Percentiles rank a stretch among this genome's conserved stretches.
These are phyloP conservation scores for Neoascia interrupta DNA, from an alignment of 2,888 invertebrate genomes.

Conservation along the genomic window DNA sequence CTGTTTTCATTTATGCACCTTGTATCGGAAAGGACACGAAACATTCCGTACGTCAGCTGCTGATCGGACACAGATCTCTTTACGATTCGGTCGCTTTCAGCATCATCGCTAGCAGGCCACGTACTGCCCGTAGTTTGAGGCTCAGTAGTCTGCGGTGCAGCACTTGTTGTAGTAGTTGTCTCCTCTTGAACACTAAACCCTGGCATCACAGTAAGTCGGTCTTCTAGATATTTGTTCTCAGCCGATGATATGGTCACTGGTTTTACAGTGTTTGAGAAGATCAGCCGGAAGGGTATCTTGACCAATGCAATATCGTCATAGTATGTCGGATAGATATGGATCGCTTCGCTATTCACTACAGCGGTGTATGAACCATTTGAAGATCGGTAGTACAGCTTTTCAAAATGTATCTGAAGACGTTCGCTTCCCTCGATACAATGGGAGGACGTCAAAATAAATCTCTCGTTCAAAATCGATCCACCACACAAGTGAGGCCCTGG, in stretches of 20 bases:
- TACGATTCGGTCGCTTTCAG: no score
- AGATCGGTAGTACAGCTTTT: neutral
- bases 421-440: conserved; percentile 14
- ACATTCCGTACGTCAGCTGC: conserved; percentile 32
- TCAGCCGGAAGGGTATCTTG: conserved; percentile 21
- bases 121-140: neutral
- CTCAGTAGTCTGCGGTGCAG: neutral
- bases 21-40: conserved; percentile 8
- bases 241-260: conserved; percentile 7
- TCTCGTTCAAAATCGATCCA: conserved; percentile 45
- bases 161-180: neutral
- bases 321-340: conserved; percentile 44
- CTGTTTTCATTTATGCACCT: conserved; percentile 8
- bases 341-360: conserved; percentile 14
- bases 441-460: conserved; percentile 47
- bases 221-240: neutral
- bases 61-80: neutral
- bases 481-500: neutral
- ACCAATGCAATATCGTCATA: conserved; percentile 57
- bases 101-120: no score
- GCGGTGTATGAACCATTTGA: conserved; percentile 9
- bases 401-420: neutral
- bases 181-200: conserved; percentile 12
- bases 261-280: neutral
- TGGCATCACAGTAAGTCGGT: conserved; percentile 38